Evolutionary conservation across 2,888 invertebrate genomes (phyloP).

Genomic region (Melangyna quadrimaculata): DNA sequence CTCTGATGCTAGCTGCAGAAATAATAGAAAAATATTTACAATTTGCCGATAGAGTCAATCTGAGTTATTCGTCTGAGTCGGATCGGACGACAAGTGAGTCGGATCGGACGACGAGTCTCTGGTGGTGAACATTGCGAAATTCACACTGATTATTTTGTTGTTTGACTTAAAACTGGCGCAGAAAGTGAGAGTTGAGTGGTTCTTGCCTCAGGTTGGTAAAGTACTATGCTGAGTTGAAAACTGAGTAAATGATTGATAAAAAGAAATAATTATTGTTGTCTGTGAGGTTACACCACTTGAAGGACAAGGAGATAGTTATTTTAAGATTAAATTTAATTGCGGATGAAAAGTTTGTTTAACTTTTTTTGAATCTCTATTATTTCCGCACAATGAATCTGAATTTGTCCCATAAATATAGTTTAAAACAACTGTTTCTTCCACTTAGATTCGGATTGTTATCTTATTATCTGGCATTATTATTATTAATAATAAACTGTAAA

Average conservation of each 20-base stretch:
- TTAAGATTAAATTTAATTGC: slow-evolving; percentile 32
- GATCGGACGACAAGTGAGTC: too few species aligned
- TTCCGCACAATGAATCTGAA: slow-evolving; percentile 50
- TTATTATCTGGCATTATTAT: not conserved
- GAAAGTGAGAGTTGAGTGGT: slow-evolving; percentile 34
- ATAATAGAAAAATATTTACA: not conserved
- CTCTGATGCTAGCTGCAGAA: slow-evolving; percentile 2
- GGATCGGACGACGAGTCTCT: not conserved
- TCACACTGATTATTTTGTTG: not conserved
- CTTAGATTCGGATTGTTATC: slow-evolving; percentile 28
- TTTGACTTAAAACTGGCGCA: slow-evolving; percentile 2
- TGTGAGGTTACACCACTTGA: slow-evolving; percentile 23
- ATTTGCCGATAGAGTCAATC: slow-evolving; percentile 7
- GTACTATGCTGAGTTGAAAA: not conserved
- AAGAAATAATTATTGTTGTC: not conserved
- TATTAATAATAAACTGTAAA: not conserved
- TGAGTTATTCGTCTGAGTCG: slow-evolving; percentile 19
- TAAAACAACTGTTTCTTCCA: slow-evolving; percentile 16
- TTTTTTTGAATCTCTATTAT: slow-evolving; percentile 12
- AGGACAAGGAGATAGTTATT: slow-evolving; percentile 35
- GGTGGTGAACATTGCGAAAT: not conserved
- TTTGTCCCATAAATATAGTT: slow-evolving; percentile 37
- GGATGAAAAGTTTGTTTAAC: slow-evolving; percentile 25
- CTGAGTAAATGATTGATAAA: slow-evolving; percentile 28
- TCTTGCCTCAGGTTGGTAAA: slow-evolving; percentile 22